Base-by-base conservation (phyloP, 2,797 vertebrate species). In the Pygocentrus nattereri region DNA sequence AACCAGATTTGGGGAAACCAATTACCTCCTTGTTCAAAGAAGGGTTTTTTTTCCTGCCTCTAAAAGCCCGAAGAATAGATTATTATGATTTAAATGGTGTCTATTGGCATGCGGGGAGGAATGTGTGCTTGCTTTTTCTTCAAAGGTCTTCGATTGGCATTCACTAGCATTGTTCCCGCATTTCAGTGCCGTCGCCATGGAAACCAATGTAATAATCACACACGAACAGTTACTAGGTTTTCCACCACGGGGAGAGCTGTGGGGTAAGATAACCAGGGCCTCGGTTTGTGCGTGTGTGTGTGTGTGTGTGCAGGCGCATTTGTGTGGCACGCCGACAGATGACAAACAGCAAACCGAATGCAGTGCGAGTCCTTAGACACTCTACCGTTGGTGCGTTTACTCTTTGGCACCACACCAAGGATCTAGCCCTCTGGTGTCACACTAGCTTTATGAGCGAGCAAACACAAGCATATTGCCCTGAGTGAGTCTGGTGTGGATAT, bases 1-100 rank as follows among this genome's bases (percentile, higher is more conserved):
- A 89, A 82, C 47, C 61, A 86, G 85, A 89, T 86, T 86, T 86
- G 79, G 79, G 79, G n/a, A 87, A 88, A 87, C 80, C 86, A 89
- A 88, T 89, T 87, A 86, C 80, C 50, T 76, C 70, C 84, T 83
- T 87, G 85, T 86, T 89, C 87, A 87, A 89, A 84, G 79, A 74
- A 61, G 61, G 2, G 31, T 13, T 56, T 56, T 77, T 72, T 75
- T 21, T 31, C 61, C 58, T 44, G 74, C 44, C 76, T 31, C 73
- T 83, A 74, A 88, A 87, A 70, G 82, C 73, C 69, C 67, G 82
- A 83, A 87, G 82, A 87, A 87, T 87, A 87, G 83, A 88, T 88
- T 82, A 86, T 90, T 85, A 84, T 86, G 83, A 82, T 86, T 87
- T 86, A 81, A 88, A 87, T 84, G 79, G 49, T 80, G 68, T 84